Base-by-base conservation (phyloP, 2,888 invertebrate species). In the Phymatocera aterrima region DNA sequence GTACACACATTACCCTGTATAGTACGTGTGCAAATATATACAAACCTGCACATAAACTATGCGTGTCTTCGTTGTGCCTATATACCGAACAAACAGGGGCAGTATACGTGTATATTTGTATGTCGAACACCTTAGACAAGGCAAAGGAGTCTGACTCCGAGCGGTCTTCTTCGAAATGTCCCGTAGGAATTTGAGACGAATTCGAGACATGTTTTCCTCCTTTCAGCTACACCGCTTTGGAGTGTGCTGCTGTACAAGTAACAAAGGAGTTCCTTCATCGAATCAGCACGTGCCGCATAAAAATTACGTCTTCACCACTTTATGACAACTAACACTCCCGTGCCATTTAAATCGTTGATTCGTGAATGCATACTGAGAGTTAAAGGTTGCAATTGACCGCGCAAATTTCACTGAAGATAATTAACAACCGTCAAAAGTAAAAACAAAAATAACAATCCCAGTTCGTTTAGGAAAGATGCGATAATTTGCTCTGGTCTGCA, bases 251-350 rank as follows among this genome's bases (percentile, higher is more conserved):
- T 34, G 34, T 28, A 40, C 37, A 28, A 68, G n/a, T 18, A 28
- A 68, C 68, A 68, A 68, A 46, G 68, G 46, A 21, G 15, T 68
- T 15, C 68, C 68, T 68, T 40, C 34, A 68, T 68, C 68, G 43
- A 46, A 68, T 68, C 24, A 37, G 46, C 43, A 34, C 34, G 34
- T 37, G 68, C 46, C 28, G 46, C 68, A 46, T 46, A 24, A 68
- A 24, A 46, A 68, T 68, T 46, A 86, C 85, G 87, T 85, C 88
- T 88, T 88, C 87, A 87, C 86, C 87, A 84, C 81, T 86, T 87
- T 87, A 87, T 83, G 88, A 85, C 68, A 15, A 24, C 57, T 12
- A 57, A 8, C 43, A 61, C 18, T 43, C 28, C 12, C 43, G 43
- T 65, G 65, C 34, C 37, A 6, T 15, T 34, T 40, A n/a, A 21